These are phyloP conservation scores for Picus viridis DNA, from an alignment of 2,797 vertebrate species.

Conservation along the genomic window DNA sequence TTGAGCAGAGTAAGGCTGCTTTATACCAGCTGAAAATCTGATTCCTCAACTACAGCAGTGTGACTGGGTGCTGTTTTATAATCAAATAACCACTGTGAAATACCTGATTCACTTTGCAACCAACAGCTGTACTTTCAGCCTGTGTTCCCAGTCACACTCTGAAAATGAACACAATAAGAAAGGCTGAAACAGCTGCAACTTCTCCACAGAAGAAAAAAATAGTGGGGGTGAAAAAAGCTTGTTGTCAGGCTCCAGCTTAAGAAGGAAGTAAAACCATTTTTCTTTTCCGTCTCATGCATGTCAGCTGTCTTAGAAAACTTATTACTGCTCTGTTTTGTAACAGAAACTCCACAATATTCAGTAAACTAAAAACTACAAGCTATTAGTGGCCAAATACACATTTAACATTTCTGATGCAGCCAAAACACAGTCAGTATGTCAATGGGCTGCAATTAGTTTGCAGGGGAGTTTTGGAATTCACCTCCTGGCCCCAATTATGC, in stretches of 20 bases:
- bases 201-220: constrained; percentile 61
- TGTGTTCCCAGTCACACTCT: constrained; percentile 78
- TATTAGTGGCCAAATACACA: constrained; percentile 63
- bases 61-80: constrained; percentile 78
- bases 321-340: constrained; percentile 77
- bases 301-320: constrained; percentile 80
- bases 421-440: constrained; percentile 72
- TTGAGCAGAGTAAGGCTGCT: neutral
- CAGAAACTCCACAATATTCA: constrained; percentile 76
- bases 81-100: constrained; percentile 82
- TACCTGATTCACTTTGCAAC: constrained; percentile 82
- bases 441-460: constrained; percentile 44
- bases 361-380: constrained; percentile 61
- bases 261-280: constrained; percentile 83
- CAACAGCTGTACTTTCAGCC: constrained; percentile 80
- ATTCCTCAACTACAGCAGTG: constrained; percentile 33
- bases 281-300: constrained; percentile 79
- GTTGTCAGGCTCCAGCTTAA: constrained; percentile 76
- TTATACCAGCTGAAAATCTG: constrained; percentile 44
- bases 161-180: constrained; percentile 77
- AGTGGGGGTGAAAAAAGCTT: constrained; percentile 35
- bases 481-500: constrained; percentile 34
- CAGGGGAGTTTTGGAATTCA: constrained; percentile 28
- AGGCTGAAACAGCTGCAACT: constrained; percentile 83
- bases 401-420: constrained; percentile 63